phyloP scores from a whole-genome alignment of 2,113 vertebrate genomes.

The Axis porcinus region DNA sequence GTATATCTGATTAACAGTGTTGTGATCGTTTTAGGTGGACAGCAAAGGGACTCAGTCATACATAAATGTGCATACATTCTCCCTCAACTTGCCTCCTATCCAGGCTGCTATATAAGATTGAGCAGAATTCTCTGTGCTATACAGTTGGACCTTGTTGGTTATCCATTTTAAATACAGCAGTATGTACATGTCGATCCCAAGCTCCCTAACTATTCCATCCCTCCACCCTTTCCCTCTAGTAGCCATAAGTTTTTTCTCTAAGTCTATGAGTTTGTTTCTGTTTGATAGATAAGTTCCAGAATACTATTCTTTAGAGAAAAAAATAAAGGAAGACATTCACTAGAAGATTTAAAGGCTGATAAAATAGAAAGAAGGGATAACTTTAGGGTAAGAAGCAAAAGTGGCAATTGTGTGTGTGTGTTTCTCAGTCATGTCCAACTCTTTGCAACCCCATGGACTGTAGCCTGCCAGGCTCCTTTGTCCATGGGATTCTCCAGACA shows the following conservation, averaged over 20 bases:
- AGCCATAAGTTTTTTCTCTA: not conserved
- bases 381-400: not conserved
- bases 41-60: not conserved
- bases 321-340: not conserved
- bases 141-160: not conserved
- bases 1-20: not conserved
- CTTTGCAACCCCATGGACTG: not conserved
- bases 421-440: not conserved
- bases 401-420: not conserved
- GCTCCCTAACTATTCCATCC: not conserved
- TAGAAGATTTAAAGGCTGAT: not conserved
- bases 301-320: not conserved
- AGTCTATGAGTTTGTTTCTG: not conserved
- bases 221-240: not conserved
- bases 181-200: not conserved
- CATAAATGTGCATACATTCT: not conserved
- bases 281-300: not conserved
- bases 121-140: not conserved
- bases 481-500: not conserved
- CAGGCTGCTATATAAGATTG: not conserved
- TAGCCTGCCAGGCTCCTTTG: not conserved
- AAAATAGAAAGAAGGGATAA: not conserved
- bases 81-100: not conserved
- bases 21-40: not conserved
- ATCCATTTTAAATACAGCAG: not conserved